phyloP scores from a whole-genome alignment of 2,113 vertebrate species.

The Morone saxatilis region DNA sequence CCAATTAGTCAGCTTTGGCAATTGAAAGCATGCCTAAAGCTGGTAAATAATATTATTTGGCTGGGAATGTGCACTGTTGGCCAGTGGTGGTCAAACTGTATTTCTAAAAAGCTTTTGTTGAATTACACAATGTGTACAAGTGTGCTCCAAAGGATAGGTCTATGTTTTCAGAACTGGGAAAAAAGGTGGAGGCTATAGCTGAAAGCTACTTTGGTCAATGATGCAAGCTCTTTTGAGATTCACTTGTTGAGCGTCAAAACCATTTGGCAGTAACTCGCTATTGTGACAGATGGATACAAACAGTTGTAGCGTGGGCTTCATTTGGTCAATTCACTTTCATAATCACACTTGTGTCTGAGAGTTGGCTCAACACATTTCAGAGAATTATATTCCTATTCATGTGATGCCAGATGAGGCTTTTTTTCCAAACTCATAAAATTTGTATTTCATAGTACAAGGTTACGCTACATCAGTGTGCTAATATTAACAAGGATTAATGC shows the following conservation, averaged over 20 bases:
- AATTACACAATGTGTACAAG: background rate
- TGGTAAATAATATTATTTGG: constrained; percentile 2
- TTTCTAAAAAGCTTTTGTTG: constrained; percentile 14
- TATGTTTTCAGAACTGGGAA: constrained; percentile 7
- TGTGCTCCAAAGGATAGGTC: background rate
- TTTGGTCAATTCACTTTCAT: constrained; percentile 28
- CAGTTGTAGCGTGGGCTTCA: constrained; percentile 34
- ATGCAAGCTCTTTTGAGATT: constrained; percentile 22
- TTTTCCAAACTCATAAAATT: constrained; percentile 9
- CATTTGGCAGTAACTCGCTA: constrained; percentile 2
- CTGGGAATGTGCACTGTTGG: constrained; percentile 1
- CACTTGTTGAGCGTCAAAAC: constrained; percentile 29
- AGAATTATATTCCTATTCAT: constrained; percentile 19
- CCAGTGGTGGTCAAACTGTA: constrained; percentile 9
- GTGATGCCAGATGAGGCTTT: constrained; percentile 14
- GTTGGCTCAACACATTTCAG: constrained; percentile 5
- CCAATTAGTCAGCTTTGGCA: background rate
- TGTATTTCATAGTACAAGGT: constrained; percentile 2
- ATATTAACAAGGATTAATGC: constrained; percentile 8
- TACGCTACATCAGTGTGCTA: background rate
- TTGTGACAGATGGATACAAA: constrained; percentile 37
- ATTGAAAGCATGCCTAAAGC: background rate
- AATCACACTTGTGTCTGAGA: constrained; percentile 23
- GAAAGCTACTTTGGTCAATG: background rate
- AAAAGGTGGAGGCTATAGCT: background rate